Conservation (phyloP, 1,140 invertebrate genomes). For the Periplaneta americana region DNA sequence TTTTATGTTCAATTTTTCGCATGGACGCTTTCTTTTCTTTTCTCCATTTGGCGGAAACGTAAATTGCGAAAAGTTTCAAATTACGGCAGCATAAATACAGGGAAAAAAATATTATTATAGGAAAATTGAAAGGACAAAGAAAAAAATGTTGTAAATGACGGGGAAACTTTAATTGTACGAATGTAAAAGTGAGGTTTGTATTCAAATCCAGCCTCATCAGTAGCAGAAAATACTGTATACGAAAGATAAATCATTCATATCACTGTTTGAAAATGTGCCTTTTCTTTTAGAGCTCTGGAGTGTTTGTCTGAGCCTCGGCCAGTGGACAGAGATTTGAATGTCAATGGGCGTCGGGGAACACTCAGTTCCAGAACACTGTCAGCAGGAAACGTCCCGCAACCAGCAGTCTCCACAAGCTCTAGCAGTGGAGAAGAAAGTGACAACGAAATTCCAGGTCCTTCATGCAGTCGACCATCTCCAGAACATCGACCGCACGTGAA, state of each 20-base stretch:
- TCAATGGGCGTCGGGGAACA: constrained; percentile 61
- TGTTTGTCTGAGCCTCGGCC: constrained; percentile 18
- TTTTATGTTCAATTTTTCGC: too few relatives aligned
- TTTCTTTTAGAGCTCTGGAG: constrained; percentile 10
- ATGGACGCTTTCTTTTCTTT: too few relatives aligned
- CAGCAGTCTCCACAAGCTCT: constrained; percentile 9
- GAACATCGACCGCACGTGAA: background rate
- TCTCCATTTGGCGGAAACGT: too few relatives aligned
- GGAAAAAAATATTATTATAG: too few relatives aligned
- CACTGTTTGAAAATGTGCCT: background rate
- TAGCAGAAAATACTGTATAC: too few relatives aligned
- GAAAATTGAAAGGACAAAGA: too few relatives aligned
- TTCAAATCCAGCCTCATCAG: too few relatives aligned
- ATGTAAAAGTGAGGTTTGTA: too few relatives aligned
- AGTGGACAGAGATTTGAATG: constrained; percentile 61
- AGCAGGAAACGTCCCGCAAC: background rate
- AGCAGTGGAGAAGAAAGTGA: constrained; percentile 19
- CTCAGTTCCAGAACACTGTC: constrained; percentile 33
- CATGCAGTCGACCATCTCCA: background rate
- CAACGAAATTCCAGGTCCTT: constrained; percentile 3
- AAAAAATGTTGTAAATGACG: too few relatives aligned
- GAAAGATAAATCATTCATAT: background rate
- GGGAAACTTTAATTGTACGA: too few relatives aligned
- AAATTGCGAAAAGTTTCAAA: too few relatives aligned
- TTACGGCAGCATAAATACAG: too few relatives aligned